These are phyloP conservation scores for Petaurus breviceps DNA, from an alignment of 2,113 vertebrate species.

Conservation along the genomic window DNA sequence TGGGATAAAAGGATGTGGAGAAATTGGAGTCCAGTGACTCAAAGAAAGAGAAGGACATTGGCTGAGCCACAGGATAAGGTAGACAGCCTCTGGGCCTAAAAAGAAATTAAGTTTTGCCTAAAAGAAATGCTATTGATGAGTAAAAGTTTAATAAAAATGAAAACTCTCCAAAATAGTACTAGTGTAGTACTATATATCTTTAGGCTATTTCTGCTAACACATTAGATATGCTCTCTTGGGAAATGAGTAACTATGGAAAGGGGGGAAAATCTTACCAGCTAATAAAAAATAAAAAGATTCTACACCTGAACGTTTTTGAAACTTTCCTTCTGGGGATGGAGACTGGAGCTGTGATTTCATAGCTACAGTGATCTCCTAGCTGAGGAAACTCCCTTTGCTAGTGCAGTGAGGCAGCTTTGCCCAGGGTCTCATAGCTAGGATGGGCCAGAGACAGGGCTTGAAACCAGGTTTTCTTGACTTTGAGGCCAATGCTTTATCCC, in stretches of 20 bases:
- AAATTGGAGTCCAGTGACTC: constrained; percentile 15
- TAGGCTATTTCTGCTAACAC: constrained; percentile 17
- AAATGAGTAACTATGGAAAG: constrained; percentile 18
- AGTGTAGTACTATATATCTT: constrained; percentile 6
- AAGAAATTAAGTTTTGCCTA: constrained; percentile 3
- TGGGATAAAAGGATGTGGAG: constrained; percentile 18
- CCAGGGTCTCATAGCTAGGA: neutral
- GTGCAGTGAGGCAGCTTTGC: neutral
- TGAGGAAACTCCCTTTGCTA: neutral
- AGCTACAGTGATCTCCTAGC: neutral
- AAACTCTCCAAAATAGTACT: neutral
- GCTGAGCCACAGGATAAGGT: constrained; percentile 20
- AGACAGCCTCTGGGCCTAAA: neutral
- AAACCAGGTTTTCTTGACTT: neutral
- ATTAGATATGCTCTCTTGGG: constrained; percentile 1
- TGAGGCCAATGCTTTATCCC: neutral
- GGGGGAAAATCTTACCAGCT: constrained; percentile 31
- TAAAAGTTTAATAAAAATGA: constrained; percentile 29
- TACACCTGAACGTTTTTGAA: neutral
- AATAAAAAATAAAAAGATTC: constrained; percentile 6
- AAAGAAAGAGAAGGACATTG: neutral
- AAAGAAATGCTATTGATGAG: constrained; percentile 46
- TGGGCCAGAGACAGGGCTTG: neutral
- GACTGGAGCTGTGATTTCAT: neutral
- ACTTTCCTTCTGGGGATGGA: neutral